phyloP scores from a whole-genome alignment of 2,113 vertebrate species.

The Rousettus leschenaultii region DNA sequence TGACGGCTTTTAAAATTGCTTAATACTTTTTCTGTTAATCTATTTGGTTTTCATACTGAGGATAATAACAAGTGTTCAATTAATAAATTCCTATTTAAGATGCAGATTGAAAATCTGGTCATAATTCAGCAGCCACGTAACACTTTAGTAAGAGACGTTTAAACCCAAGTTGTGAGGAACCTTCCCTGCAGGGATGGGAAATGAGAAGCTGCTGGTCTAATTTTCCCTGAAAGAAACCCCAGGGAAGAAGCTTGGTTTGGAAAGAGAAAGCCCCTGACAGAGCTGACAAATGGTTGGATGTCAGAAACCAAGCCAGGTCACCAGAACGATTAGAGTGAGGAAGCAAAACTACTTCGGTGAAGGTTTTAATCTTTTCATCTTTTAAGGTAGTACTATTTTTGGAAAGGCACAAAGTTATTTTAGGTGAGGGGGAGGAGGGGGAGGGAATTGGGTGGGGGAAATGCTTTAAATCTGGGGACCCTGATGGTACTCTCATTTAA shows the following conservation, averaged over 20 bases:
- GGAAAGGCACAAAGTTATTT: not conserved
- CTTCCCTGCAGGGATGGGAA: conserved; percentile 42
- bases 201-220: conserved; percentile 1
- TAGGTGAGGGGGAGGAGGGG: not conserved
- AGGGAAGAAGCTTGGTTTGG: not conserved
- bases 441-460: not conserved
- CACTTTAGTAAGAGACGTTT: conserved; percentile 9
- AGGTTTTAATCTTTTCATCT: not conserved
- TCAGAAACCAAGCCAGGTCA: not conserved
- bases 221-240: not conserved
- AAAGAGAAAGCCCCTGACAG: not conserved
- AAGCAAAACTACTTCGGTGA: not conserved
- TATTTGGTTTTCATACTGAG: conserved; percentile 45
- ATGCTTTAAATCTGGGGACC: not conserved
- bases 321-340: not conserved
- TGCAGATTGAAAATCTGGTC: not conserved
- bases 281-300: not conserved
- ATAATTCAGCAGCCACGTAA: not conserved
- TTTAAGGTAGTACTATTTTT: not conserved
- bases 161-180: conserved; percentile 7
- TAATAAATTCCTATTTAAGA: conserved; percentile 37
- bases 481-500: not conserved
- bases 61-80: not conserved
- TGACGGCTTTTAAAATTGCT: not conserved
- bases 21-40: not conserved